phyloP scores from a whole-genome alignment of 2,113 vertebrate genomes.

The Pongo pygmaeus region DNA sequence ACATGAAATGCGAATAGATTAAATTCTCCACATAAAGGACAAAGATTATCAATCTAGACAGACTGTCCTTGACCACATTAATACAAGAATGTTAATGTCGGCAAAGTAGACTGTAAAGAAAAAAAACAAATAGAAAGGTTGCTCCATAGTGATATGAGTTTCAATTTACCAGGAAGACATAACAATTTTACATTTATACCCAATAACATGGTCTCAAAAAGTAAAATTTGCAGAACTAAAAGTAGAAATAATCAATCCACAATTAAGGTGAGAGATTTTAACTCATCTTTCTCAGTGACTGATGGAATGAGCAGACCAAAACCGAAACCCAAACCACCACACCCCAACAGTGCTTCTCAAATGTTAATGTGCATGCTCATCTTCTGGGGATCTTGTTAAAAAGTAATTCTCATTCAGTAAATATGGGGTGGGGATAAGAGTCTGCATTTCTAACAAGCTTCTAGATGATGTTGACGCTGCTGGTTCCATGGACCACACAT shows the following conservation, averaged over 20 bases:
- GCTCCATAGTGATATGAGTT: not conserved
- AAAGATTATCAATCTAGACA: not conserved
- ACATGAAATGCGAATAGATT: slow-evolving; percentile 24
- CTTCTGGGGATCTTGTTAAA: not conserved
- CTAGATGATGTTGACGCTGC: not conserved
- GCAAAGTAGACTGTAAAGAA: not conserved
- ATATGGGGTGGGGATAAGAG: not conserved
- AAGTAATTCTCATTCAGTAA: not conserved
- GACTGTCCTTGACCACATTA: not conserved
- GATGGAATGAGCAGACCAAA: not conserved
- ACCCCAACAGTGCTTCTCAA: not conserved
- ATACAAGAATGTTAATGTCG: not conserved
- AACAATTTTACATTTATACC: not conserved
- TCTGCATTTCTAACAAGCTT: not conserved
- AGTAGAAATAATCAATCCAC: not conserved
- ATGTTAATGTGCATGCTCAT: not conserved
- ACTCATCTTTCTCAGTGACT: not conserved
- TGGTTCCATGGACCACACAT: not conserved
- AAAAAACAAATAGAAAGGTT: not conserved
- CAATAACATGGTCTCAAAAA: slow-evolving; percentile 12
- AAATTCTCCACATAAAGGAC: slow-evolving; percentile 3
- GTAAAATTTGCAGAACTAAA: slow-evolving; percentile 1
- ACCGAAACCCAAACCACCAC: not conserved
- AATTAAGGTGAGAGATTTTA: not conserved
- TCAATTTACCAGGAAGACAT: not conserved